phyloP scores from a whole-genome alignment of 1,140 invertebrate species.

The Papilio dardanus region DNA sequence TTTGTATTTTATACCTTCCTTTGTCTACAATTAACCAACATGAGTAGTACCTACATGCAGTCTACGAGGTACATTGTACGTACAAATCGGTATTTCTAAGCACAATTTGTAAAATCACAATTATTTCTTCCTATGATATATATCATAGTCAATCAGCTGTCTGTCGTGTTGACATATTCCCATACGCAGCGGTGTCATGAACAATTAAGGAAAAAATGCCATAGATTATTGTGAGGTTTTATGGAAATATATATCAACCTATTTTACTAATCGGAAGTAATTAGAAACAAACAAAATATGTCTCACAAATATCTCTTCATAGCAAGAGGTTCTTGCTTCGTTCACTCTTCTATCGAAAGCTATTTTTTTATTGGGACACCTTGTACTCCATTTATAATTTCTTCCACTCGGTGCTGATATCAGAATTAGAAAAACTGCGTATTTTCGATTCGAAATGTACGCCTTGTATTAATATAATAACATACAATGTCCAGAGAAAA shows the following conservation, averaged over 20 bases:
- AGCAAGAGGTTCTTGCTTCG: neutral
- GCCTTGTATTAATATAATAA: neutral
- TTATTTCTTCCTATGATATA: constrained; percentile 1
- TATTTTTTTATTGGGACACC: neutral
- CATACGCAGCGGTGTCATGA: neutral
- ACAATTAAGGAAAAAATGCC: neutral
- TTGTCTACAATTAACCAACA: constrained; percentile 10
- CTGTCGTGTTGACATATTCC: neutral
- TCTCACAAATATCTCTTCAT: neutral
- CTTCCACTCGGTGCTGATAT: neutral
- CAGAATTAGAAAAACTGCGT: neutral
- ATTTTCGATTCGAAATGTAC: neutral
- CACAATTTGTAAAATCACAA: constrained; percentile 5
- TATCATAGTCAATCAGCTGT: constrained; percentile 15
- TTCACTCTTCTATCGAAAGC: neutral
- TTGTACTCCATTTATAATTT: neutral
- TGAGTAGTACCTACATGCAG: constrained; percentile 11
- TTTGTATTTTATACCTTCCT: neutral
- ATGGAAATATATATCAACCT: neutral
- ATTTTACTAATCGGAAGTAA: neutral
- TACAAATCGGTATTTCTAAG: neutral
- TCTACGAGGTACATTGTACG: neutral
- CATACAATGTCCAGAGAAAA: neutral
- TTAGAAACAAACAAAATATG: neutral
- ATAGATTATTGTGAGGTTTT: neutral